Base-by-base conservation (phyloP, 2,113 vertebrate genomes). In the Microcebus griseorufus region DNA sequence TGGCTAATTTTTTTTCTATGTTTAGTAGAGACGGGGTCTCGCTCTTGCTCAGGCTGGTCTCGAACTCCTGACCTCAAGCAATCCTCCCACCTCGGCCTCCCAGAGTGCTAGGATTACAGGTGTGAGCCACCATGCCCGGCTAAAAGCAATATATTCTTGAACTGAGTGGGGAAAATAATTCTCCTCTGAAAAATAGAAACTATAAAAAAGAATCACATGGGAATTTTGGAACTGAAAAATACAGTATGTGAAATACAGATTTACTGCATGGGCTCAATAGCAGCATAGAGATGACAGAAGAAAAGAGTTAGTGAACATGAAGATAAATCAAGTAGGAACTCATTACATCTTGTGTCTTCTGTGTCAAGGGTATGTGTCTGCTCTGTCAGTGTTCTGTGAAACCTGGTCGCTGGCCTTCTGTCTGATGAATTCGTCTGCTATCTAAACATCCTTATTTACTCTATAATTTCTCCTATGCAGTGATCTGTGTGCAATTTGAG, bases 161-260 rank as follows among this genome's bases (percentile, higher is more conserved):
- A 83, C 42, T 90, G 91, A 93, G 65, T 79, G 14, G 9, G 72
- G 85, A 92, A 72, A 69, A 64, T 62, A 67, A 39, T 88, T 94
- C 55, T 88, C 2, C 8, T 42, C 7, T 85, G 58, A 65, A 89
- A 96, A 86, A 58, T 14, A 94, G 55, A 96, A 92, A 93, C 17
- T 69, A 60, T 62, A 13, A 64, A 64, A 65, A 86, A 72, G 64
- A 84, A 81, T 85, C 37, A 88, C 75, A 60, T 88, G 48, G 55
- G 60, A 89, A 85, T 85, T 80, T 93, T 29, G 75, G 70, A 88
- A 88, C 27, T 73, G 29, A 79, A 88, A 90, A 88, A 73, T 39
- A 78, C 2, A 42, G 1, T 67, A 34, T 88, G 34, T 84, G 55
- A 83, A 72, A 76, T 88, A 39, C 1, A 48, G 22, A 67, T 91